Evolutionary conservation across 2,113 vertebrate species (phyloP), one percentile per base, ranked within the genome.

Genomic region (Ceyx cyanopectus): DNA sequence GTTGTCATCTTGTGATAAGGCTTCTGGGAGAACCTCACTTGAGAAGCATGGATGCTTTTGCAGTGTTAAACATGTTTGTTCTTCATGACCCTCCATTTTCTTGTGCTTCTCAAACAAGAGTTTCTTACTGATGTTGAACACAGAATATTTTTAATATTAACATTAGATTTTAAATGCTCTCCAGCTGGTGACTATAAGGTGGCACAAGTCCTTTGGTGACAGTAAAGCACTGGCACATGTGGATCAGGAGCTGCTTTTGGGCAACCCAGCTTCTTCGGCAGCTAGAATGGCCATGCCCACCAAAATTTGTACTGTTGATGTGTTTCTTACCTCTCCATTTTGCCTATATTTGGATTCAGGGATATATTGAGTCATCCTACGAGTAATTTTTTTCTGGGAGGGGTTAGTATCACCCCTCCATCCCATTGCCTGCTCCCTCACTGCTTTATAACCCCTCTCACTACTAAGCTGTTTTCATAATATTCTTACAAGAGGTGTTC

Each of bases 361-460:
- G 41, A 22, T 15, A 2, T 15, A 19, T 5, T 32, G 58, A 66
- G 62, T 50, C 40, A 87, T 16, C 29, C 24, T 2, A 41, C 19
- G 54, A 69, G 75, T 27, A 46, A 4, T 6, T 24, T n/a, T 62
- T 63, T 60, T 81, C 0, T 0, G 14, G 14, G 5, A 37, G 5
- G 41, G 23, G 27, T 26, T 32, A 12, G 37, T 14, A 19, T 12
- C n/a, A 68, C 15, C 41, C 37, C 69, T 78, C 17, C 18, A 48
- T 7, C 32, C 53, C 16, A 1, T 53, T 34, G 18, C 61, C 48
- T 26, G 11, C 26, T 43, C 37, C 34, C 30, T 54, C 0, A 0
- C 22, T 86, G 80, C 75, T 82, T 12, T 27, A 30, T 13, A 32
- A 50, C 37, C 68, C 37, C n/a, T 58, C 43, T 78, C 4, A 2